phyloP scores from a whole-genome alignment of 2,888 invertebrate genomes.

The Torymus tubicola region DNA sequence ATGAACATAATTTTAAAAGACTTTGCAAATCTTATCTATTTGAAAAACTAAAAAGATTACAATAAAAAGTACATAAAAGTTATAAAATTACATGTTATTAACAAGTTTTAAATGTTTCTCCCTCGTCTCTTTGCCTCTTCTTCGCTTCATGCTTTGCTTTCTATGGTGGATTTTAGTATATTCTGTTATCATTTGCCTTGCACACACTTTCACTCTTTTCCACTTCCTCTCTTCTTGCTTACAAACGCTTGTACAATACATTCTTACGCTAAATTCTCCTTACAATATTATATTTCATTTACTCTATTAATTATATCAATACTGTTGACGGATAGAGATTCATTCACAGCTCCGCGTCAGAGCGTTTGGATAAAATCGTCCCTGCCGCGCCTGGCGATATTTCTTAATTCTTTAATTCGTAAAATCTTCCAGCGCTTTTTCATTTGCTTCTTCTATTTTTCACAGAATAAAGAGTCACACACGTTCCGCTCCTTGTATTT shows the following conservation, averaged over 20 bases:
- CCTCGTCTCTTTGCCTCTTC: slow-evolving; percentile 50
- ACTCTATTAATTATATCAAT: slow-evolving; percentile 76
- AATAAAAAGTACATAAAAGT: neutral
- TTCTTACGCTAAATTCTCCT: slow-evolving; percentile 73
- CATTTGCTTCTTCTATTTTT: slow-evolving; percentile 51
- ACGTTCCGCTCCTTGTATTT: slow-evolving; percentile 52
- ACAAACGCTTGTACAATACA: slow-evolving; percentile 71
- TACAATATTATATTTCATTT: slow-evolving; percentile 76
- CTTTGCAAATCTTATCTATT: slow-evolving; percentile 10
- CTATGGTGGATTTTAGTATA: neutral
- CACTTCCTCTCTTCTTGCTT: slow-evolving; percentile 57
- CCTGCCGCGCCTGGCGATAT: slow-evolving; percentile 69
- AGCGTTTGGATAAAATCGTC: slow-evolving; percentile 69
- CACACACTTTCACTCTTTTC: slow-evolving; percentile 49
- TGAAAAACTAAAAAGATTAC: neutral
- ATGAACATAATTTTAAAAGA: neutral
- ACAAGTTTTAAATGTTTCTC: slow-evolving; percentile 25
- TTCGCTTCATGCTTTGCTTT: slow-evolving; percentile 17
- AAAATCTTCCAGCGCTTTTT: slow-evolving; percentile 53
- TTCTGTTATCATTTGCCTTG: slow-evolving; percentile 49
- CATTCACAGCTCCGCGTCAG: slow-evolving; percentile 74
- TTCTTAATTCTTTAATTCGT: slow-evolving; percentile 60
- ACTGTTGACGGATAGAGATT: slow-evolving; percentile 77
- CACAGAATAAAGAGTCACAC: slow-evolving; percentile 54
- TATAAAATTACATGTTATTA: slow-evolving; percentile 12